These are phyloP conservation scores for Bemisia tabaci DNA, from an alignment of 1,140 invertebrate species.

Conservation along the genomic window DNA sequence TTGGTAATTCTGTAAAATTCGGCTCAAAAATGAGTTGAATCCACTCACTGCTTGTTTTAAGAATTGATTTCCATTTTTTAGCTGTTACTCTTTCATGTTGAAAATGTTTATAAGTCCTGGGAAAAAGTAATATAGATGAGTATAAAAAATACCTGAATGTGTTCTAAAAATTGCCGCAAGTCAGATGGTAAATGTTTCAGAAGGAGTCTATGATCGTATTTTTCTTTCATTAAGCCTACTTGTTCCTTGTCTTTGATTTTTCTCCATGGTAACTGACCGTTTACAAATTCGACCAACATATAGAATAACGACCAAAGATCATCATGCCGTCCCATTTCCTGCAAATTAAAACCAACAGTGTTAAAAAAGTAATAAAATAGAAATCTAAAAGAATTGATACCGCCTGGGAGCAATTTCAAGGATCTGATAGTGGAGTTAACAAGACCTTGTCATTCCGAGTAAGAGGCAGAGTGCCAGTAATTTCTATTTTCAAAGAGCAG, in stretches of 20 bases:
- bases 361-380: neutral
- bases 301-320: slow-evolving; percentile 99
- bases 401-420: neutral
- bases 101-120: too few species aligned
- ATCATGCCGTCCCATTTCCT: slow-evolving; percentile 98
- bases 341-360: slow-evolving; percentile 14
- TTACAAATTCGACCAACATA: slow-evolving; percentile 98
- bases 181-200: slow-evolving; percentile 92
- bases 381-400: slow-evolving; percentile 7
- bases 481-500: too few species aligned
- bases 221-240: slow-evolving; percentile 93
- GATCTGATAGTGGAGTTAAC: slow-evolving; percentile 1
- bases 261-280: slow-evolving; percentile 96
- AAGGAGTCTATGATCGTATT: slow-evolving; percentile 86
- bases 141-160: slow-evolving; percentile 49
- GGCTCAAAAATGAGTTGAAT: too few species aligned
- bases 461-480: too few species aligned
- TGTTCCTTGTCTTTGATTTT: slow-evolving; percentile 99
- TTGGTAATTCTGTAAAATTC: too few species aligned
- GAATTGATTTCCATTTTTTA: too few species aligned
- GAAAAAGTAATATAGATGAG: too few species aligned
- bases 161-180: slow-evolving; percentile 86
- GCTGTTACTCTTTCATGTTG: too few species aligned
- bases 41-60: too few species aligned
- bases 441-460: neutral